phyloP scores from a whole-genome alignment of 2,113 vertebrate species.

The Condylura cristata region DNA sequence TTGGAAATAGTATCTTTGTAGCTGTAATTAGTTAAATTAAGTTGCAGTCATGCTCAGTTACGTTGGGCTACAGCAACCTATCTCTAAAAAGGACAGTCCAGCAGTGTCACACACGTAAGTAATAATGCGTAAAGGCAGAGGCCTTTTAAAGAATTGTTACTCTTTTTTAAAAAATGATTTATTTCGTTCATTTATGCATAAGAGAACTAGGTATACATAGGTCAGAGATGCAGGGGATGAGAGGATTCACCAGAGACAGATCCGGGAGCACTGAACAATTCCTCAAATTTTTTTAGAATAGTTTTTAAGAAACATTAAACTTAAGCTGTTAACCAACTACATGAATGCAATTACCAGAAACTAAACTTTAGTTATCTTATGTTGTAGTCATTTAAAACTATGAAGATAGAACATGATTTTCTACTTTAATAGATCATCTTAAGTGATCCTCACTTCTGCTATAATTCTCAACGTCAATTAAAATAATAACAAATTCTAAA shows the following conservation, averaged over 20 bases:
- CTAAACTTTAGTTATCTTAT: not conserved
- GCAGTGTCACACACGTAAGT: not conserved
- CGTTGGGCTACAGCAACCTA: not conserved
- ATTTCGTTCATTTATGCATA: too few relatives aligned
- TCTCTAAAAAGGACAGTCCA: not conserved
- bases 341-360: not conserved
- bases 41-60: not conserved
- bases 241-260: too few relatives aligned
- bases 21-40: not conserved
- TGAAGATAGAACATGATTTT: not conserved
- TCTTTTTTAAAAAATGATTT: not conserved
- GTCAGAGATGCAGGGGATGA: too few relatives aligned
- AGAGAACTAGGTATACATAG: too few relatives aligned
- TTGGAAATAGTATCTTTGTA: not conserved
- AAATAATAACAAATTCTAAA: not conserved
- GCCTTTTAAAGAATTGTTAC: not conserved
- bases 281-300: not conserved
- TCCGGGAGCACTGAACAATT: not conserved
- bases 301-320: not conserved
- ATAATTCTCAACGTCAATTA: not conserved
- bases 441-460: not conserved
- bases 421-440: not conserved
- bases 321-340: not conserved
- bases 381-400: not conserved
- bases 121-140: not conserved